These are phyloP conservation scores for Danio rerio DNA, from an alignment of 2,113 vertebrate genomes.

Conservation along the genomic window GRCz12tu NC_133184.1:23474001-23474500, in stretches of 20 bases:
- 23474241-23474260: not conserved
- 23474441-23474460: too few relatives aligned
- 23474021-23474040: slow-evolving; percentile 3
- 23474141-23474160: not conserved
- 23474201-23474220: not conserved
- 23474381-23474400: not conserved
- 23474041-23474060: not conserved
- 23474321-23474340: not conserved
- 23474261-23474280: not conserved
- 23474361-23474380: not conserved
- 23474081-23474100: not conserved
- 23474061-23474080: not conserved
- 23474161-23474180: not conserved
- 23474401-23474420: too few relatives aligned
- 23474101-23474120: not conserved
- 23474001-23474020: not conserved
- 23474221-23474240: not conserved
- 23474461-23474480: too few relatives aligned
- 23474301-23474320: not conserved
- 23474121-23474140: not conserved
- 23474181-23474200: not conserved
- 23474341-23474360: not conserved
- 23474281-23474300: not conserved
- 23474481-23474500: too few relatives aligned
- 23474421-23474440: too few relatives aligned